Percentiles rank a stretch among this genome's conserved stretches.
Evolutionary conservation across 2,797 vertebrate species (phyloP).

Genomic region (Kryptopterus vitreolus): DNA sequence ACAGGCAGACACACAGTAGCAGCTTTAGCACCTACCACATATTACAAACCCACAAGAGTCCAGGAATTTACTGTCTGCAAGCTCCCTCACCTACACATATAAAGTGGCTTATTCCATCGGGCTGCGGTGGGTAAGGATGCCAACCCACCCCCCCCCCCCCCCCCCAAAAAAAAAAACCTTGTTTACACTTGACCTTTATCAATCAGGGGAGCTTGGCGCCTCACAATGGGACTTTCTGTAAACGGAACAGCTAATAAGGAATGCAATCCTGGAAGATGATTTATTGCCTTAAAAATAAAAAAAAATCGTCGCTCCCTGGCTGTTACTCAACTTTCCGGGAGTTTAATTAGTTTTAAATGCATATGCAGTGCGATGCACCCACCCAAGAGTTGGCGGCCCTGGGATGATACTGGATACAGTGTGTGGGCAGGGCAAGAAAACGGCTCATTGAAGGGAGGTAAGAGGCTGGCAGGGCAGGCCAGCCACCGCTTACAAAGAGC

Average conservation of each 20-base stretch:
- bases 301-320: constrained; percentile 63
- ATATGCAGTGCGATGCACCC: constrained; percentile 69
- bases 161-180: constrained; percentile 51
- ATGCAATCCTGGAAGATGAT: constrained; percentile 69
- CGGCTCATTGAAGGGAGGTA: constrained; percentile 66
- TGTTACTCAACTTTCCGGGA: constrained; percentile 71
- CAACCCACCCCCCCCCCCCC: too few species aligned
- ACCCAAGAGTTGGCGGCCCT: constrained; percentile 68
- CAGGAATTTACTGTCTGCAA: constrained; percentile 36
- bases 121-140: constrained; percentile 45
- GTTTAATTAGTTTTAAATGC: constrained; percentile 76
- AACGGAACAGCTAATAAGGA: constrained; percentile 62
- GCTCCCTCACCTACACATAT: constrained; percentile 32
- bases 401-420: constrained; percentile 62
- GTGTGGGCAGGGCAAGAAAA: constrained; percentile 68
- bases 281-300: constrained; percentile 66
- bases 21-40: constrained; percentile 36
- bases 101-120: constrained; percentile 43
- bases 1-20: constrained; percentile 32
- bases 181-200: constrained; percentile 69
- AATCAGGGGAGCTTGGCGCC: constrained; percentile 58
- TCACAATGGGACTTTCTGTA: constrained; percentile 60
- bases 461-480: constrained; percentile 61
- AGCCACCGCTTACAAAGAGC: constrained; percentile 72
- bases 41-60: constrained; percentile 33